Evolutionary conservation across 2,113 vertebrate genomes (phyloP).

Genomic region (Trematocara nigrifrons): DNA sequence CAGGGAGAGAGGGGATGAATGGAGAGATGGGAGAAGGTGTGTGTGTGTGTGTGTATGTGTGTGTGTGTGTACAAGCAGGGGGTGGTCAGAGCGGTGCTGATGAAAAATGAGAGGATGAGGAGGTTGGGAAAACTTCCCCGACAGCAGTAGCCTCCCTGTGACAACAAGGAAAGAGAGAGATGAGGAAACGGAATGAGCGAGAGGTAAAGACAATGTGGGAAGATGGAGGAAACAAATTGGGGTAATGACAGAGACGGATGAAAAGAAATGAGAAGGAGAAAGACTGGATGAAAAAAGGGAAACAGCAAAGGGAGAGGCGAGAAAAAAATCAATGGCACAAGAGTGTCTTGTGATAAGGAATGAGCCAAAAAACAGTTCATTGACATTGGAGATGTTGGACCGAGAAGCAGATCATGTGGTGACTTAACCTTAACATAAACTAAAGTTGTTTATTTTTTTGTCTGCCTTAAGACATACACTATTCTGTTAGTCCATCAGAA

Average conservation of each 20-base stretch:
- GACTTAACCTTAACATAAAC: neutral
- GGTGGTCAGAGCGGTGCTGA: conserved; percentile 37
- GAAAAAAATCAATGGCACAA: conserved; percentile 21
- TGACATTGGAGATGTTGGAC: neutral
- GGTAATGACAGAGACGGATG: conserved; percentile 59
- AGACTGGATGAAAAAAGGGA: conserved; percentile 24
- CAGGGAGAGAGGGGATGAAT: conserved; percentile 56
- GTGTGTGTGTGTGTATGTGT: neutral
- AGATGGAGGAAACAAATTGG: conserved; percentile 49
- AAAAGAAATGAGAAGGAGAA: conserved; percentile 48
- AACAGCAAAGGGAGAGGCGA: neutral
- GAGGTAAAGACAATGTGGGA: conserved; percentile 30
- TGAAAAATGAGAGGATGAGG: conserved; percentile 71
- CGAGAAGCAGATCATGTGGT: neutral
- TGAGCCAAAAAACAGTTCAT: neutral
- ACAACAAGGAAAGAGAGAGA: conserved; percentile 39
- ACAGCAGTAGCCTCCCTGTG: conserved; percentile 44
- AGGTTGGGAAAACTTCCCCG: conserved; percentile 65
- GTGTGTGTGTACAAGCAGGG: neutral
- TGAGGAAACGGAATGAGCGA: conserved; percentile 27
- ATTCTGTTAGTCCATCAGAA: neutral
- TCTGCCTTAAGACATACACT: neutral
- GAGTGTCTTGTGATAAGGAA: conserved; percentile 1
- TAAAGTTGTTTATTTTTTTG: neutral
- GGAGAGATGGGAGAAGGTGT: conserved; percentile 17